Conservation (phyloP, 2,797 vertebrate genomes). For the Xenentodon cancila region DNA sequence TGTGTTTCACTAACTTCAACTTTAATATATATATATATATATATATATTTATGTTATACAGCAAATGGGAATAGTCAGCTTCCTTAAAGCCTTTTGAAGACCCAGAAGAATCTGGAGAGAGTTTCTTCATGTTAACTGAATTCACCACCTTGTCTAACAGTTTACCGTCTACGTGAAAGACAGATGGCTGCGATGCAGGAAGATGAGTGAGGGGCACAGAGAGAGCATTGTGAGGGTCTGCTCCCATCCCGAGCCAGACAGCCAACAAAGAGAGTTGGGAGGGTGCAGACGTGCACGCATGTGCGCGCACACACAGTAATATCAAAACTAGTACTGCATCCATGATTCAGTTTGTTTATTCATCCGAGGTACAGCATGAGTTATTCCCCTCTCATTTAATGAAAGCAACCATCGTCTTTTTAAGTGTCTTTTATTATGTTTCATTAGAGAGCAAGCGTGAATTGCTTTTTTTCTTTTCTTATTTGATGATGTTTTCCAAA, state of each 20-base stretch:
- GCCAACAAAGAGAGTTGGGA: slow-evolving; percentile 63
- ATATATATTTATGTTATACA: too few relatives aligned
- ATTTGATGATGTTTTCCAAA: background rate
- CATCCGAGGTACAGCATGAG: slow-evolving; percentile 28
- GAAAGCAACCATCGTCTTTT: slow-evolving; percentile 2
- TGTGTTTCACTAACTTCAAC: slow-evolving; percentile 5
- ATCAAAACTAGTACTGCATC: slow-evolving; percentile 45
- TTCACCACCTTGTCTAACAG: slow-evolving; percentile 13
- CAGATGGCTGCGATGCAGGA: slow-evolving; percentile 45
- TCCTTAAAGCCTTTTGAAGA: background rate
- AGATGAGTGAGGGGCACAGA: slow-evolving; percentile 54
- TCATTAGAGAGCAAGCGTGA: background rate
- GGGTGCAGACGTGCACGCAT: slow-evolving; percentile 13
- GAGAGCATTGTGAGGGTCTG: slow-evolving; percentile 67
- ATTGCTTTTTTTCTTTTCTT: background rate
- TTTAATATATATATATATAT: background rate
- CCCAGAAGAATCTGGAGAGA: background rate
- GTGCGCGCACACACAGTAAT: slow-evolving; percentile 10
- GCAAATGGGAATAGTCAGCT: too few relatives aligned
- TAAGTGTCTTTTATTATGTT: slow-evolving; percentile 4
- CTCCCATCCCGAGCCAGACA: slow-evolving; percentile 56
- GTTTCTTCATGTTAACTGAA: background rate
- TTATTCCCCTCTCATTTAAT: slow-evolving; percentile 14
- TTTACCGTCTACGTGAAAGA: slow-evolving; percentile 24
- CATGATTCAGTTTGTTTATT: slow-evolving; percentile 48